phyloP scores from a whole-genome alignment of 2,888 invertebrate species.

The Pristionchus entomophagus region DNA sequence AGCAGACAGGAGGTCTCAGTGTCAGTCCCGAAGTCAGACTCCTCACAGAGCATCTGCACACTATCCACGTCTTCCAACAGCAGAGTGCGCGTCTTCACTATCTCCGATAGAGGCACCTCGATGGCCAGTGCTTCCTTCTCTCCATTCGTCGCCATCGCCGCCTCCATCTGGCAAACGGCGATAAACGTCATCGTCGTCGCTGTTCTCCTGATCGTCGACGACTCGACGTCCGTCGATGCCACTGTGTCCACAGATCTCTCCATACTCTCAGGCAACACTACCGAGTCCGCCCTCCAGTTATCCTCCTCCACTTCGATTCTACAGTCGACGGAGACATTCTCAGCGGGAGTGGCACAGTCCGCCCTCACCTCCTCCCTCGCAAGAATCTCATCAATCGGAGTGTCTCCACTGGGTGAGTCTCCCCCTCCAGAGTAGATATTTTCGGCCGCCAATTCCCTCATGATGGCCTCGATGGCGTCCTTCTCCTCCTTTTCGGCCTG shows the following conservation, averaged over 20 bases:
- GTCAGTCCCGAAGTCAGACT: slow-evolving; percentile 67
- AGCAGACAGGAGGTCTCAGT: slow-evolving; percentile 66
- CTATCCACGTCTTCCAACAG: slow-evolving; percentile 65
- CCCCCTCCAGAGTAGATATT: slow-evolving; percentile 35
- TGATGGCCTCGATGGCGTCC: slow-evolving; percentile 39
- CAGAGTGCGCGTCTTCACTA: slow-evolving; percentile 27
- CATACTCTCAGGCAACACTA: background rate
- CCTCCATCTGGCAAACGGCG: background rate
- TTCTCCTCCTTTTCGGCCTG: slow-evolving; percentile 45
- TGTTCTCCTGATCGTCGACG: background rate
- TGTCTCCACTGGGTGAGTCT: background rate
- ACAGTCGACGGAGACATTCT: slow-evolving; percentile 38
- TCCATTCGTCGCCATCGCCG: background rate
- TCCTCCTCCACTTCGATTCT: slow-evolving; percentile 42
- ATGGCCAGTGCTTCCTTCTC: slow-evolving; percentile 37
- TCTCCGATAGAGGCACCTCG: slow-evolving; percentile 50
- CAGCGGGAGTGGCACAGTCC: slow-evolving; percentile 4
- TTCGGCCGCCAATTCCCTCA: slow-evolving; percentile 42
- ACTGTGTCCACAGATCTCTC: background rate
- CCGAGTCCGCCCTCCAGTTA: background rate
- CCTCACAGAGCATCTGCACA: slow-evolving; percentile 72
- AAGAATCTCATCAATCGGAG: slow-evolving; percentile 28
- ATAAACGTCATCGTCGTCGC: background rate
- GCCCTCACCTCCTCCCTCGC: background rate
- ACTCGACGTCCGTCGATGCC: slow-evolving; percentile 2